Base-by-base conservation (phyloP, 2,888 invertebrate genomes). In the Teinopalpus imperialis region DNA sequence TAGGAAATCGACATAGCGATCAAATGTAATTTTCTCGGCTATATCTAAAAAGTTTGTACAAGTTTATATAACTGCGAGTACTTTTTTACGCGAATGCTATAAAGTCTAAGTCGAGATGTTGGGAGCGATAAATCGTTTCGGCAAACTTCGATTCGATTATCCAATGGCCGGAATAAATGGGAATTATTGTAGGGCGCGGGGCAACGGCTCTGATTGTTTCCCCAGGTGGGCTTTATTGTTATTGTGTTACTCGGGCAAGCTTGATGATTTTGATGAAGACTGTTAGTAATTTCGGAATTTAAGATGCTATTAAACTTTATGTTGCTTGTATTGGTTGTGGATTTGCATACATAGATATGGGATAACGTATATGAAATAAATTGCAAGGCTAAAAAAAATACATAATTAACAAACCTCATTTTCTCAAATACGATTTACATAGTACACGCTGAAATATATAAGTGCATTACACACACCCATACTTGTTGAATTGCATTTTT, bases 121-220 rank as follows among this genome's bases (percentile, higher is more conserved):
- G 59, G 54, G 49, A 58, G 47, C 66, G 67, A 69, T 74, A 72
- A 74, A 79, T 75, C 68, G 77, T 72, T 75, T 70, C 60, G 64
- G 73, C 64, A 66, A 69, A 79, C 63, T 77, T 69, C 64, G 60
- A 71, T 75, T 74, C 77, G 75, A 78, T 79, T 77, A 78, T 74
- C 64, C 74, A 70, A 71, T 69, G 72, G 63, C 57, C 60, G 57
- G 64, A 63, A 66, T 65, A 59, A 64, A 63, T 60, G 61, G 59
- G 59, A 61, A 61, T 59, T 59, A 57, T 57, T 53, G 44, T 48
- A 27, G 48, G 50, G 49, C 43, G 52, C 43, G 41, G 43, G 48
- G 39, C 35, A 21, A 32, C 36, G 3, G 34, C 31, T 36, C 42
- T 49, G 51, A 56, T 61, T 54, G 57, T 54, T 56, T 44, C 31